A percentile compares a stretch with the other conserved stretches of the same genome.
Conservation (phyloP, 2,888 invertebrate species). For the Copidosoma aretas region DNA sequence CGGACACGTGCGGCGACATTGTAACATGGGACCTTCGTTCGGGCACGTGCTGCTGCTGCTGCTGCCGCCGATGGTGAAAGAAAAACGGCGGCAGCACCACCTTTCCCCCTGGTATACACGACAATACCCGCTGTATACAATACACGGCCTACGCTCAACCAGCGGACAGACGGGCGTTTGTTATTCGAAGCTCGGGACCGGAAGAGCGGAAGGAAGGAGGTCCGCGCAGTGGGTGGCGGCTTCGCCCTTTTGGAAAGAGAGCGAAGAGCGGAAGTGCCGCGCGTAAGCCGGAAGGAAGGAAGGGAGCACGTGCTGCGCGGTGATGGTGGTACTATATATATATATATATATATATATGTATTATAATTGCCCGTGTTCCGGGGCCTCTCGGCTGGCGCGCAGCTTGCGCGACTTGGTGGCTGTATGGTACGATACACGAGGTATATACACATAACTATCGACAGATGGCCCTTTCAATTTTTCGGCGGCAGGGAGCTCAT, state of each 20-base stretch:
- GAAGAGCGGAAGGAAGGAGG: conserved; percentile 5
- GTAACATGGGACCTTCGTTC: not conserved
- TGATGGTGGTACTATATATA: too few species aligned
- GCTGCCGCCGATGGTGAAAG: too few species aligned
- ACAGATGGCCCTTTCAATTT: conserved; percentile 19
- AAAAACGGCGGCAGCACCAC: not conserved
- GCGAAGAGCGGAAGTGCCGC: conserved; percentile 9
- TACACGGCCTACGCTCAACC: too few species aligned
- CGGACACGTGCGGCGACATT: too few species aligned
- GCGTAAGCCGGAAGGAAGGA: conserved; percentile 18
- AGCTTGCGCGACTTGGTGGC: too few species aligned
- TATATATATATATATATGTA: too few species aligned
- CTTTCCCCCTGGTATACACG: too few species aligned
- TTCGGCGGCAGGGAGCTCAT: not conserved
- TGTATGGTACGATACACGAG: too few species aligned
- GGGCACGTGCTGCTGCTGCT: not conserved
- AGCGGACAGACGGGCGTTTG: too few species aligned
- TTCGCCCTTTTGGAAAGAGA: not conserved
- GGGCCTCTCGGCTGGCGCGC: not conserved
- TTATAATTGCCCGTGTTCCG: conserved; percentile 11
- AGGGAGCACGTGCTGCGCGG: not conserved
- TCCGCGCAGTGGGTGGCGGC: not conserved
- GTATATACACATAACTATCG: too few species aligned
- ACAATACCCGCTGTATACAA: too few species aligned
- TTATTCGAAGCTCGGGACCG: not conserved